A percentile compares a stretch with the other conserved stretches of the same genome.
Evolutionary conservation across 2,888 invertebrate species (phyloP).

Genomic region (Drosophila bunnanda): DNA sequence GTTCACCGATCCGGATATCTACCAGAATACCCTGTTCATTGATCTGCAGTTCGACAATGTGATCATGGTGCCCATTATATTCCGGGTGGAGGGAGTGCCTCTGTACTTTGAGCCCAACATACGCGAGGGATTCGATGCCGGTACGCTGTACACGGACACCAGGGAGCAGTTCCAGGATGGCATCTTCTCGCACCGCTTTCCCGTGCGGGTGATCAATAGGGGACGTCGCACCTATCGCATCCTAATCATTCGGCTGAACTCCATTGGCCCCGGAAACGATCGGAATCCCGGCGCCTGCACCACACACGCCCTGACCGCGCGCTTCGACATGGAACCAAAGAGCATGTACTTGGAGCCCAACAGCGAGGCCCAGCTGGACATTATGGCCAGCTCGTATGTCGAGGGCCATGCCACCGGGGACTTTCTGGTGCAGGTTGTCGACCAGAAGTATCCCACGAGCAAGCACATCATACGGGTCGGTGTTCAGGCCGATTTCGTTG

Average conservation of each 20-base stretch:
- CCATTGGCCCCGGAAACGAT: conserved; percentile 11
- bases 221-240: conserved; percentile 77
- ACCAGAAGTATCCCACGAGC: conserved; percentile 63
- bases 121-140: conserved; percentile 66
- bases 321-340: conserved; percentile 70
- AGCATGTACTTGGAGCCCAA: conserved; percentile 51
- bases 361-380: conserved; percentile 43
- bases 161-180: conserved; percentile 53
- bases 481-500: conserved; percentile 59
- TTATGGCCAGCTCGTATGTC: conserved; percentile 67
- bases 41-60: conserved; percentile 65
- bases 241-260: conserved; percentile 62
- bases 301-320: conserved; percentile 52
- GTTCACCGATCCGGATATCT: conserved; percentile 77
- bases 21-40: conserved; percentile 71
- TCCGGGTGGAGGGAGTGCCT: conserved; percentile 77
- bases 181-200: conserved; percentile 51
- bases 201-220: conserved; percentile 68
- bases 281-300: conserved; percentile 31
- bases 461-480: conserved; percentile 60
- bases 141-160: conserved; percentile 65
- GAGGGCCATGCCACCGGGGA: conserved; percentile 59
- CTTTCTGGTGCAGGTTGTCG: conserved; percentile 68
- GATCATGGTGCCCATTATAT: conserved; percentile 72
- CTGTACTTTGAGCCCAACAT: conserved; percentile 77